Evolutionary conservation across 2,888 invertebrate genomes (phyloP), one percentile per base, ranked within the genome.

Genomic region (Ecliptopera silaceata): DNA sequence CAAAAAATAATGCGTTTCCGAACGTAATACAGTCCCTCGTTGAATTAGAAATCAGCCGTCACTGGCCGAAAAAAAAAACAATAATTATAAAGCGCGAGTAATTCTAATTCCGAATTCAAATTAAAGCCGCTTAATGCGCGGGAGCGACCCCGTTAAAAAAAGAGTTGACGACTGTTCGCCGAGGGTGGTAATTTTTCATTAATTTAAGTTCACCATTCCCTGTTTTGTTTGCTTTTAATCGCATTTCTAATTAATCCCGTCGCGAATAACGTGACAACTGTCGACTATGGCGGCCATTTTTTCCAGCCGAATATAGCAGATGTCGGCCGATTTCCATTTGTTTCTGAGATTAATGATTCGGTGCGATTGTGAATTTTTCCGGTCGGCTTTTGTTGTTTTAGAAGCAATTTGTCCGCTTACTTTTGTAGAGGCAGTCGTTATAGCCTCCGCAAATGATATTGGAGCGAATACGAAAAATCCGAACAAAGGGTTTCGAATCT

Each of bases 101-200:
- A 90, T 90, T 91, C 91, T 91, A 90, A 91, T 91, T 91, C 88
- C 87, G 89, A 91, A 91, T 91, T 91, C 91, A 91, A 91, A 91
- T 91, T 88, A 91, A 91, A 91, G 90, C 91, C 90, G 91, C 90
- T 91, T 91, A 91, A 91, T 91, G 90, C 90, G 88, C 90, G 89
- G 87, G 86, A 88, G 89, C 89, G 90, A 87, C 86, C 88, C 88
- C 76, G 84, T 85, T 80, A 83, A 90, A 89, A 89, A 91, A 91
- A 91, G 90, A 91, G 90, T 90, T 90, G 90, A 89, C 89, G 91
- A 91, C 84, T 84, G 84, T 87, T 82, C 89, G 82, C 84, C 75
- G 88, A 89, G 91, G 91, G 91, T 91, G 91, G 91, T 91, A 91
- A 91, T 91, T 91, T 91, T 91, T 91, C 91, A 91, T 91, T 91